Conservation (phyloP, 1,140 invertebrate species). For the Microvelia longipes region DNA sequence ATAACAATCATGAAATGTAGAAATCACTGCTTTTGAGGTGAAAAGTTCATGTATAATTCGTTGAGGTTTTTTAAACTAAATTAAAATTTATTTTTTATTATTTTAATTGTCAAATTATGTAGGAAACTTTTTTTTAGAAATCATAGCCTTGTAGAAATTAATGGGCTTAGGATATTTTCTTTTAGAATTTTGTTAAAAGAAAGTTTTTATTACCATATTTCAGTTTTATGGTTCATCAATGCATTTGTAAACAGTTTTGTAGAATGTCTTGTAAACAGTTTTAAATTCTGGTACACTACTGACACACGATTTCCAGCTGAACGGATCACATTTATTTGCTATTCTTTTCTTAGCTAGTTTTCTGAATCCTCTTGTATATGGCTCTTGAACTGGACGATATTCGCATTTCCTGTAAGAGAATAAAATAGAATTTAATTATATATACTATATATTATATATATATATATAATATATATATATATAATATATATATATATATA, state of each 20-base stretch:
- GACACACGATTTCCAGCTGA: constrained; percentile 20
- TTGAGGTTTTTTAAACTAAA: too few species aligned
- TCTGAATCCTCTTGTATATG: constrained; percentile 23
- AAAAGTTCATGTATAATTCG: too few species aligned
- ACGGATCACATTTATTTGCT: constrained; percentile 22
- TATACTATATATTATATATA: not conserved
- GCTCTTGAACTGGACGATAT: constrained; percentile 23
- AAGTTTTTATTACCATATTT: constrained; percentile 1
- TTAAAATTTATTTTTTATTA: too few species aligned
- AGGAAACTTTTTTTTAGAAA: too few species aligned
- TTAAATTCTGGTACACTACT: constrained; percentile 23
- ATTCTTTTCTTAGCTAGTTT: constrained; percentile 20
- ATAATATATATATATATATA: too few species aligned
- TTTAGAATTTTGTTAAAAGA: too few species aligned
- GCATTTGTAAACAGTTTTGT: constrained; percentile 24
- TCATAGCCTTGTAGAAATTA: too few species aligned
- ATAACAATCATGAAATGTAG: too few species aligned
- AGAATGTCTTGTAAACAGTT: constrained; percentile 25
- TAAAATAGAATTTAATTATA: constrained; percentile 1
- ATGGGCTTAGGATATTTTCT: too few species aligned
- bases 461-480: constrained; percentile 1
- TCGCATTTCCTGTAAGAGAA: constrained; percentile 23
- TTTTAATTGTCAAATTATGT: too few species aligned
- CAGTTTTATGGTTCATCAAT: constrained; percentile 11
- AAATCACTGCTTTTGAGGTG: too few species aligned